Percentiles rank a stretch among this genome's conserved stretches.
These are phyloP conservation scores for Polyploca ridens DNA, from an alignment of 2,888 invertebrate species.

Conservation along the genomic window DNA sequence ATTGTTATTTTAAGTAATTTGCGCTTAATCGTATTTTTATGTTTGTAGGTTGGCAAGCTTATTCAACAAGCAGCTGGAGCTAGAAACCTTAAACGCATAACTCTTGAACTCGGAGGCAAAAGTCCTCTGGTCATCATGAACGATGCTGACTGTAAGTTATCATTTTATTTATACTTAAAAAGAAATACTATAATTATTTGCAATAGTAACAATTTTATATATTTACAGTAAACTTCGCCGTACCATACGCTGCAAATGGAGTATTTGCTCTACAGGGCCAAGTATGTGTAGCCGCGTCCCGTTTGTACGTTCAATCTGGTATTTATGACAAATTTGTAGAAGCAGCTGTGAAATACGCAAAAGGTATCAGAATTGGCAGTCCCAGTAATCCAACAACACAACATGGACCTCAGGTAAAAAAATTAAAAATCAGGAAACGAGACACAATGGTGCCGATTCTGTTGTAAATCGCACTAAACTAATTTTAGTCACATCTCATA, in stretches of 20 bases:
- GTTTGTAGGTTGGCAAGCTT: conserved; percentile 79
- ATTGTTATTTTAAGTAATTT: neutral
- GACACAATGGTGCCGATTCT: no score
- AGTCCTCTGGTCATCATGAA: conserved; percentile 93
- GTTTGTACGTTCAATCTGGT: conserved; percentile 61
- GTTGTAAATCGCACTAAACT: no score
- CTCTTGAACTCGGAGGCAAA: conserved; percentile 95
- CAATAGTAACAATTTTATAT: no score
- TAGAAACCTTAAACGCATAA: conserved; percentile 91
- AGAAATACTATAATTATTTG: no score
- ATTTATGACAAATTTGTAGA: conserved; percentile 94
- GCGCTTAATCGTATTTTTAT: neutral
- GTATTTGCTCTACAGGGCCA: conserved; percentile 63
- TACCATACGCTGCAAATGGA: conserved; percentile 49
- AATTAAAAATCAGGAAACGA: no score
- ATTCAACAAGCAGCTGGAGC: conserved; percentile 89
- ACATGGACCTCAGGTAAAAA: conserved; percentile 53
- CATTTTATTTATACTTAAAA: no score
- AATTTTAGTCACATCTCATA: no score
- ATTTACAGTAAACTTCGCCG: conserved; percentile 52
- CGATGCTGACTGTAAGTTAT: conserved; percentile 88
- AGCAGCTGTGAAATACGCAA: conserved; percentile 87
- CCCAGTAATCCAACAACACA: conserved; percentile 44
- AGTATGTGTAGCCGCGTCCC: conserved; percentile 61
- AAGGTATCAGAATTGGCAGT: conserved; percentile 87